Conservation (phyloP, 2,113 vertebrate species). For the Sinocyclocheilus maitianheensis region DNA sequence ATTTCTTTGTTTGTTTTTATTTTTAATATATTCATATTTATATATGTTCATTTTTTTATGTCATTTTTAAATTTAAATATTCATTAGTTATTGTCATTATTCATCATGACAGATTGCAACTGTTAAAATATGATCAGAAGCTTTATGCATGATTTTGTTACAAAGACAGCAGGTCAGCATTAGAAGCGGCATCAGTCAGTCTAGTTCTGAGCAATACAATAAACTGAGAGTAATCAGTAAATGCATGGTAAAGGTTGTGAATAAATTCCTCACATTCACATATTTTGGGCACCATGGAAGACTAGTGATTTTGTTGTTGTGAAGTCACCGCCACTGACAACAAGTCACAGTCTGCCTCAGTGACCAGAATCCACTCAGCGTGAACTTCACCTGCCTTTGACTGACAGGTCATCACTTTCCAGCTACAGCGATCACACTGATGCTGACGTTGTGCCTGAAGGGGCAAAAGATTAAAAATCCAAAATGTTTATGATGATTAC, state of each 20-base stretch:
- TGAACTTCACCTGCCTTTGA: neutral
- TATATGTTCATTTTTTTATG: neutral
- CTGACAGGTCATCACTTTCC: neutral
- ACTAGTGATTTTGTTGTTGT: constrained; percentile 74
- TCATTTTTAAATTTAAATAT: neutral
- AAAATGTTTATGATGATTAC: neutral
- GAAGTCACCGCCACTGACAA: constrained; percentile 60
- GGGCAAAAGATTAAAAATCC: neutral
- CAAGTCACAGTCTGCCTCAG: constrained; percentile 72
- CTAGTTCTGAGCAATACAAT: neutral
- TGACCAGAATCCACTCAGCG: constrained; percentile 43
- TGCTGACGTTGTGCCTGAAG: neutral
- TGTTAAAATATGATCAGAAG: neutral
- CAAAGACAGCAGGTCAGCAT: neutral
- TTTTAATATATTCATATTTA: neutral
- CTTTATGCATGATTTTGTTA: neutral
- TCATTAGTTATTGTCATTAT: neutral
- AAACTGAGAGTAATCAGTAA: neutral
- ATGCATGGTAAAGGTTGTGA: neutral
- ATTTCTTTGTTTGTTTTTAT: neutral
- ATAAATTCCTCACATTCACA: neutral
- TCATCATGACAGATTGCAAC: neutral
- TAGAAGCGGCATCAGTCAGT: neutral
- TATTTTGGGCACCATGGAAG: constrained; percentile 66
- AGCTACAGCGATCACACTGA: neutral